Conservation (phyloP, 2,888 invertebrate genomes). For the Tipula confusa region DNA sequence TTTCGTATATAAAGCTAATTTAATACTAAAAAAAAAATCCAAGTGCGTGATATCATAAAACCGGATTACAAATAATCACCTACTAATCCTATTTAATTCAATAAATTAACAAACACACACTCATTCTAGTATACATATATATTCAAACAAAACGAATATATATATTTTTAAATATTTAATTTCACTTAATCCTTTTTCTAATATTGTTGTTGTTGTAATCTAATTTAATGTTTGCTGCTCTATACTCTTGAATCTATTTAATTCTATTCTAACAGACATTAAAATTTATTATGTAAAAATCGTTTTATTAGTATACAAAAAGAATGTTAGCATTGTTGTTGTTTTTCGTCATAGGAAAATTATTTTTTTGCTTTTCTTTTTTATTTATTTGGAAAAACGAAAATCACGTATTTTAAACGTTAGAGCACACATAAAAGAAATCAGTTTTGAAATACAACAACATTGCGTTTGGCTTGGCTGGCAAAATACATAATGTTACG, state of each 20-base stretch:
- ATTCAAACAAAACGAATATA: no score
- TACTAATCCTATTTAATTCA: neutral
- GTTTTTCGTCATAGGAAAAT: neutral
- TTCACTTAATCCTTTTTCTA: neutral
- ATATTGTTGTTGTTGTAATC: neutral
- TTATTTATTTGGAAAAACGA: neutral
- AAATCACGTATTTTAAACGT: neutral
- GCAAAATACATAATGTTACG: neutral
- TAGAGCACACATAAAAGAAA: neutral
- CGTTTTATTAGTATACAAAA: neutral
- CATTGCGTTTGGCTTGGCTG: neutral
- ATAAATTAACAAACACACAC: neutral
- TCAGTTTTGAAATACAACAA: neutral
- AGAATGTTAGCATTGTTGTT: neutral
- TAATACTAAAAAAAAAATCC: neutral
- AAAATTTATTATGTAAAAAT: neutral
- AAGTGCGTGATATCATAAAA: neutral
- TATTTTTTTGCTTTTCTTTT: neutral
- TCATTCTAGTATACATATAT: no score
- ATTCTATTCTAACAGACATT: neutral
- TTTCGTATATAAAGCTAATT: neutral
- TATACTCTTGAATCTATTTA: constrained; percentile 7
- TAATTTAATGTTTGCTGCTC: neutral
- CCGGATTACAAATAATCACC: neutral
- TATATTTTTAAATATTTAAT: neutral